These are phyloP conservation scores for Phylloscopus whistleri DNA, from an alignment of 2,113 vertebrate species.

Conservation along the genomic window DNA sequence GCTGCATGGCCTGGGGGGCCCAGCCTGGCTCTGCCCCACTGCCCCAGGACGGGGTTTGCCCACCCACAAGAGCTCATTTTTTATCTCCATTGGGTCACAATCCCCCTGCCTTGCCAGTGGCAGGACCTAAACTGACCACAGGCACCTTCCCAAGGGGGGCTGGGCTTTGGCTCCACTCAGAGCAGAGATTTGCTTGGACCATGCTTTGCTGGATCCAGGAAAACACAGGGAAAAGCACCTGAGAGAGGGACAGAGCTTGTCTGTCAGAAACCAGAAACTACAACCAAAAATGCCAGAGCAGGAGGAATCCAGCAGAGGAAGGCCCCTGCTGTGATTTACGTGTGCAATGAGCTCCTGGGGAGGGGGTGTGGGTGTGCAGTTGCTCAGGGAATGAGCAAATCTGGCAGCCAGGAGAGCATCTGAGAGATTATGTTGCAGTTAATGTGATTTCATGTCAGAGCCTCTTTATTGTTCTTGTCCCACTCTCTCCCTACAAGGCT, in stretches of 20 bases:
- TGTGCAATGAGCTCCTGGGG: neutral
- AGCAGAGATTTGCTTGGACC: neutral
- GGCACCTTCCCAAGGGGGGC: neutral
- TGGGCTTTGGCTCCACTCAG: neutral
- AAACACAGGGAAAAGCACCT: rapidly evolving
- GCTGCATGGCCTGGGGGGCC: neutral
- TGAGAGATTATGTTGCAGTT: neutral
- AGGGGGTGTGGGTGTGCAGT: neutral
- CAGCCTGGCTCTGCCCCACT: neutral
- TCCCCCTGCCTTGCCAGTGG: neutral
- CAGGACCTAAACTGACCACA: neutral
- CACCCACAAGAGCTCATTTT: neutral
- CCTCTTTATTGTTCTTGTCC: neutral
- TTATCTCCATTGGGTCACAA: neutral
- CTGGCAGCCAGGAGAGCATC: neutral
- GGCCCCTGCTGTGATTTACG: neutral
- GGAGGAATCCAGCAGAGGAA: neutral
- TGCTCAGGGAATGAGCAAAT: neutral
- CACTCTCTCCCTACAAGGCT: neutral
- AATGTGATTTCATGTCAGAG: neutral
- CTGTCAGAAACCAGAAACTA: neutral
- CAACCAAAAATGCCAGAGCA: neutral
- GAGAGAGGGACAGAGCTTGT: rapidly evolving
- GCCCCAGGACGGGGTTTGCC: neutral
- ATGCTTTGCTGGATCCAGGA: neutral